Base-by-base conservation (phyloP, 2,113 vertebrate species). In the Mirounga angustirostris region DNA sequence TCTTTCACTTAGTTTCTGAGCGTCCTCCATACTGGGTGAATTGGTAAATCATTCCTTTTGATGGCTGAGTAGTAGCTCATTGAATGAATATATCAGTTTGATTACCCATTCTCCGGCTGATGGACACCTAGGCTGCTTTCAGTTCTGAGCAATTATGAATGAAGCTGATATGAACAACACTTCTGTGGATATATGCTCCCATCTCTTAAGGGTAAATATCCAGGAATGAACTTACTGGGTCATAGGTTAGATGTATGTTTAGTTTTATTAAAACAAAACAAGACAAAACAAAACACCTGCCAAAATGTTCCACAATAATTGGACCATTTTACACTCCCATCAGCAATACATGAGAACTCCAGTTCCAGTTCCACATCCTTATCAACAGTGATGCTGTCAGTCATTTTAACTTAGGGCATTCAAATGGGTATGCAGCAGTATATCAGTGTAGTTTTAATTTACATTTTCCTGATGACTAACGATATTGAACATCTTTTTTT, bases 401-500 rank as follows among this genome's bases (percentile, higher is more conserved):
- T 9, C 9, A 56, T 61, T 93, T 26, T n/a, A 26, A 73, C 59
- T 85, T 40, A 5, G 86, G 43, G 52, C 79, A 18, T 36, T 54
- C 6, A 5, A 22, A 58, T 40, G 58, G 24, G 2, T 40, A 1
- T 59, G 1, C 8, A 4, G 43, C 69, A 14, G 11, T 24, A 8
- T 43, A 4, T 63, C 43, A 11, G 24, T 24, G 15, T 69, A 59
- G 30, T 65, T 78, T 67, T 78, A 46, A 89, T 54, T 90, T 91
- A 59, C 36, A 43, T 87, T 93, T 91, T 56, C 40, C 87, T 59
- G 61, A 89, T 36, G 59, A 91, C 56, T 54, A 80, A 76, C 43
- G 50, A 91, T 40, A 26, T 43, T 43, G 71, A 85, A 1, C n/a
- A 61, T 61, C 73, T 90, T 76, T 97, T 94, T 89, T 92, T 18